These are phyloP conservation scores for Chloroclysta siterata DNA, from an alignment of 2,888 invertebrate species.

Conservation along the genomic window DNA sequence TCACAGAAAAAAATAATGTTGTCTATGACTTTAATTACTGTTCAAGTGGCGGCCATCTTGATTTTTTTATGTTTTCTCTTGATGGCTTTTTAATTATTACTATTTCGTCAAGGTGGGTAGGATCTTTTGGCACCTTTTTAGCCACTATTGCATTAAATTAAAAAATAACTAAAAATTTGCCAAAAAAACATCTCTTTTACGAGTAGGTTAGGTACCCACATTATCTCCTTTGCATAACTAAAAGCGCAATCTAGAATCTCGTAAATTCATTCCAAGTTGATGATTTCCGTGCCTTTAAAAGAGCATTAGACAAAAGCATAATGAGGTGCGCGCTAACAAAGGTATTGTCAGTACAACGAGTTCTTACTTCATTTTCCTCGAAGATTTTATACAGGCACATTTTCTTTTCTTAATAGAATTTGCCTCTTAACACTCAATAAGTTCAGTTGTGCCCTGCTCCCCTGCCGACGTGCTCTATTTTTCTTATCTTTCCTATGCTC, in stretches of 20 bases:
- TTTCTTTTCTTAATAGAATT: slow-evolving; percentile 41
- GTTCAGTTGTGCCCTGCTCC: slow-evolving; percentile 30
- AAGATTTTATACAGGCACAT: slow-evolving; percentile 37
- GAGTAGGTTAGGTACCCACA: background rate
- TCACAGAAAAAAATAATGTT: slow-evolving; percentile 19
- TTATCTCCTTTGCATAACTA: slow-evolving; percentile 25
- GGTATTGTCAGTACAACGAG: slow-evolving; percentile 38
- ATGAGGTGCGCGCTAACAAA: slow-evolving; percentile 39
- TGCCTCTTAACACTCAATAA: slow-evolving; percentile 42
- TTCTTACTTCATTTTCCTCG: slow-evolving; percentile 35
- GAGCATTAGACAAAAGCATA: slow-evolving; percentile 41
- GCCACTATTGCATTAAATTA: slow-evolving; percentile 6
- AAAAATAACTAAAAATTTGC: slow-evolving; percentile 8
- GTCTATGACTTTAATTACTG: slow-evolving; percentile 21
- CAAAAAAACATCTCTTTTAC: slow-evolving; percentile 7
- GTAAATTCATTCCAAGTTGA: slow-evolving; percentile 31
- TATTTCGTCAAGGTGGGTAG: slow-evolving; percentile 9
- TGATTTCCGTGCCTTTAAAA: slow-evolving; percentile 36
- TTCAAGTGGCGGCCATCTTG: slow-evolving; percentile 17
- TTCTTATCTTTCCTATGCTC: slow-evolving; percentile 37
- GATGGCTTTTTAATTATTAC: slow-evolving; percentile 5
- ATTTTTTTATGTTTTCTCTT: slow-evolving; percentile 12
- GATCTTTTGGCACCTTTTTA: background rate
- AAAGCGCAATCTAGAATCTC: slow-evolving; percentile 32
- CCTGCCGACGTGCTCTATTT: slow-evolving; percentile 30